These are phyloP conservation scores for Machaerirhynchus nigripectus DNA, from an alignment of 2,113 vertebrate species.

Conservation along the genomic window DNA sequence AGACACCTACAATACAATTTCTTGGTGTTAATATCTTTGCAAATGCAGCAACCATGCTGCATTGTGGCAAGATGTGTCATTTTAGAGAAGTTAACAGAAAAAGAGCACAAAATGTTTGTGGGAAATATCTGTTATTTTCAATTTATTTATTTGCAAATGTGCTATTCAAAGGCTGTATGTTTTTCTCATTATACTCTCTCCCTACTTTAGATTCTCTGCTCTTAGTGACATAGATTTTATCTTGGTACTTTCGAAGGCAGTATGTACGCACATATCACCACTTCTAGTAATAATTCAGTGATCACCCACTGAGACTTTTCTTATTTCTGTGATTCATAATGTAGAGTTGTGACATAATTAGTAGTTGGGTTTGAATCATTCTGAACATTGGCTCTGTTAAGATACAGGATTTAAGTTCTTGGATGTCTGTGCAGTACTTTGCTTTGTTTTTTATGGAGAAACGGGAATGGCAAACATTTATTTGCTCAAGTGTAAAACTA, in stretches of 20 bases:
- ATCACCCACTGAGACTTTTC: background rate
- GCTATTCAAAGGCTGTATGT: background rate
- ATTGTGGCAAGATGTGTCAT: background rate
- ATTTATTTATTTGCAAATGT: background rate
- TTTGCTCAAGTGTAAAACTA: background rate
- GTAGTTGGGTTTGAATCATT: background rate
- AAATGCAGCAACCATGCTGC: background rate
- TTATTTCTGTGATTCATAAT: background rate
- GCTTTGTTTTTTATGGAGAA: background rate
- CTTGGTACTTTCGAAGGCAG: background rate
- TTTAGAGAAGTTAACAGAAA: background rate
- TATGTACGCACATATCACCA: background rate
- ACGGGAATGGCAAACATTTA: background rate
- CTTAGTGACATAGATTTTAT: background rate
- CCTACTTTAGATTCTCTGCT: background rate
- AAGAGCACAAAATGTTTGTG: background rate
- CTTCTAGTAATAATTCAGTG: background rate
- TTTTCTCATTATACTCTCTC: background rate
- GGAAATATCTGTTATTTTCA: background rate
- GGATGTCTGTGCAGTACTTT: background rate
- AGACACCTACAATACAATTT: background rate
- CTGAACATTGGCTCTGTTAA: background rate
- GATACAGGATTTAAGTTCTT: background rate
- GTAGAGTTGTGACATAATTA: background rate
- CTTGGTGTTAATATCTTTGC: background rate